Conservation (phyloP, 2,797 vertebrate genomes). For the Bovichtus variegatus region DNA sequence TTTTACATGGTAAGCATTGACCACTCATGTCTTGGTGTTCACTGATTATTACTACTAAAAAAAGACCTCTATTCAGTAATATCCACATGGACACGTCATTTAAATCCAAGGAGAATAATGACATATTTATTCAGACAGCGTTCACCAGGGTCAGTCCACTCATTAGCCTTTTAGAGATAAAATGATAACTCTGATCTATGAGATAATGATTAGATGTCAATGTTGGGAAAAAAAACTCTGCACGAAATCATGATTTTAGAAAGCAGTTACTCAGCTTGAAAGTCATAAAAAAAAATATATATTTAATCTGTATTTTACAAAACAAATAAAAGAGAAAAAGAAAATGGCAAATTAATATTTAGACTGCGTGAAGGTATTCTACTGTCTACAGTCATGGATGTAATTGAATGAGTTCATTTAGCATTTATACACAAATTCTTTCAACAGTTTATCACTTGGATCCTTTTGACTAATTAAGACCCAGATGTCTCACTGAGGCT, state of each 20-base stretch:
- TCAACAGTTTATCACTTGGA: slow-evolving; percentile 48
- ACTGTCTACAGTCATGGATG: slow-evolving; percentile 15
- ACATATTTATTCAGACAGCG: slow-evolving; percentile 10
- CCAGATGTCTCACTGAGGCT: slow-evolving; percentile 47
- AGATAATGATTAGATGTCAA: background rate
- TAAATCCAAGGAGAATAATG: slow-evolving; percentile 30
- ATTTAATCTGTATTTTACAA: background rate
- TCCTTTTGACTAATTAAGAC: slow-evolving; percentile 63
- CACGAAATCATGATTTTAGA: background rate
- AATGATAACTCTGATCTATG: slow-evolving; percentile 1
- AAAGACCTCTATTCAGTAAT: background rate
- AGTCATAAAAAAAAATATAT: background rate
- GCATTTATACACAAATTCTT: slow-evolving; percentile 32
- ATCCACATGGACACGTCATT: background rate
- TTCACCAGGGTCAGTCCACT: slow-evolving; percentile 10
- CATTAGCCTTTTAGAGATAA: slow-evolving; percentile 4
- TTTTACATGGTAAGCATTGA: slow-evolving; percentile 1
- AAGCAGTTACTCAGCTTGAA: background rate
- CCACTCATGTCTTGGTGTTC: slow-evolving; percentile 10
- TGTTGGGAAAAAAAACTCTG: background rate
- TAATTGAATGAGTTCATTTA: slow-evolving; percentile 39
- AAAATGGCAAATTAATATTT: background rate
- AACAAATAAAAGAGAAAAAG: background rate
- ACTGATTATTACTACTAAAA: background rate
- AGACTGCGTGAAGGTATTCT: background rate